Evolutionary conservation across 2,888 invertebrate genomes (phyloP).

Genomic region (Melinaea menophilus): DNA sequence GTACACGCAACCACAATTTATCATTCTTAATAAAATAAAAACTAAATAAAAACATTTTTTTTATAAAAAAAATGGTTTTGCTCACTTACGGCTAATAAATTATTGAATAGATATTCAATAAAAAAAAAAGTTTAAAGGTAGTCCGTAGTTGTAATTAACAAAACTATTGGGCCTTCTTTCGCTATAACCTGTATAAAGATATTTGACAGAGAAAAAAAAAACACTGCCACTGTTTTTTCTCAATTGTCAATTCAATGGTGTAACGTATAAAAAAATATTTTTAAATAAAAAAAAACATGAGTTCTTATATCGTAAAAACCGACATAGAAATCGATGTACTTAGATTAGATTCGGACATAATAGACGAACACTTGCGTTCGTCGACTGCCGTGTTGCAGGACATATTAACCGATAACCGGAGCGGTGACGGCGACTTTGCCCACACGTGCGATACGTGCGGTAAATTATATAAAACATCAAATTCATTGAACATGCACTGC

Average conservation of each 20-base stretch:
- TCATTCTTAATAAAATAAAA: constrained; percentile 12
- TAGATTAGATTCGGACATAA: constrained; percentile 42
- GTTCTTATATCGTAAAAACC: constrained; percentile 24
- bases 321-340: constrained; percentile 44
- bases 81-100: no score
- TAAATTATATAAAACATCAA: constrained; percentile 54
- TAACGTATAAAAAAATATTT: neutral
- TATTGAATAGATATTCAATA: no score
- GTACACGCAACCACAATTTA: constrained; percentile 34
- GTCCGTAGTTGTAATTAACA: neutral
- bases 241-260: constrained; percentile 14
- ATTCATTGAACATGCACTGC: constrained; percentile 50
- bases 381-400: constrained; percentile 50
- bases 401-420: constrained; percentile 37
- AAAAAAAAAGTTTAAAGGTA: neutral
- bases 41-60: no score
- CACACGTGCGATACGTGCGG: constrained; percentile 66
- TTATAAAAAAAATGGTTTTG: no score
- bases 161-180: constrained; percentile 1
- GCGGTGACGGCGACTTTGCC: constrained; percentile 32
- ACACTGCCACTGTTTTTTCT: constrained; percentile 25
- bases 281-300: constrained; percentile 15
- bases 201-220: constrained; percentile 24
- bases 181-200: neutral
- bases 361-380: constrained; percentile 48